Base-by-base conservation (phyloP, 2,797 vertebrate genomes). In the Balearica regulorum region DNA sequence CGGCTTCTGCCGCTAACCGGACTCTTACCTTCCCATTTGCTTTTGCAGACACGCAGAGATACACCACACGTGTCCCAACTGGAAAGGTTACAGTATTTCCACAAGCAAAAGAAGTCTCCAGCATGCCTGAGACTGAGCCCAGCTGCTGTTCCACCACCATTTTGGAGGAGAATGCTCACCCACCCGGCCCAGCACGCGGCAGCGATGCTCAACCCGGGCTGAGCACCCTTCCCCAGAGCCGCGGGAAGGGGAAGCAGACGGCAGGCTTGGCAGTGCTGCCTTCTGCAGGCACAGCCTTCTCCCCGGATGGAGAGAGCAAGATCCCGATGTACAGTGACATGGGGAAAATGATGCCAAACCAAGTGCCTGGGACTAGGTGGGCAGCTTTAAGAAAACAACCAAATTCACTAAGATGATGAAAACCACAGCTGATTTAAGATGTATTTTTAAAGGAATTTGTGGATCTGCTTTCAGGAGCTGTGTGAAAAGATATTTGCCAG, bases 31-130 rank as follows among this genome's bases (percentile, higher is more conserved):
- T 86, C 58, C 66, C 43, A 25, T 22, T 33, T 1, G 4, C 39
- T 94, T 93, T n/a, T 70, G 37, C 46, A 79, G 73, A 76, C 93
- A 82, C 5, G 12, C 26, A 68, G 53, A 75, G 33, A 92, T 21
- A 70, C 53, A 31, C 26, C 33, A 41, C 5, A 1, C 0, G 0
- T 66, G 20, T 21, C 44, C 65, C 37, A 51, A 81, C 19, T 2
- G 5, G 84, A 94, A 91, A 65, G 41, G 26, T 65, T 72, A 83
- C 8, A 7, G 28, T 35, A 60, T 60, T 90, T 90, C 62, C 75
- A 66, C 43, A 76, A 31, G 49, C 29, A 85, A 55, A 92, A 78
- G 46, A 84, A 76, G 53, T 68, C 83, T 83, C 49, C 58, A 65
- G 35, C 37, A 82, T 0, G 2, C 25, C 79, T 39, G 7, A 1